Base-by-base conservation (phyloP, 2,797 vertebrate genomes). In the Myiothlypis coronata region DNA sequence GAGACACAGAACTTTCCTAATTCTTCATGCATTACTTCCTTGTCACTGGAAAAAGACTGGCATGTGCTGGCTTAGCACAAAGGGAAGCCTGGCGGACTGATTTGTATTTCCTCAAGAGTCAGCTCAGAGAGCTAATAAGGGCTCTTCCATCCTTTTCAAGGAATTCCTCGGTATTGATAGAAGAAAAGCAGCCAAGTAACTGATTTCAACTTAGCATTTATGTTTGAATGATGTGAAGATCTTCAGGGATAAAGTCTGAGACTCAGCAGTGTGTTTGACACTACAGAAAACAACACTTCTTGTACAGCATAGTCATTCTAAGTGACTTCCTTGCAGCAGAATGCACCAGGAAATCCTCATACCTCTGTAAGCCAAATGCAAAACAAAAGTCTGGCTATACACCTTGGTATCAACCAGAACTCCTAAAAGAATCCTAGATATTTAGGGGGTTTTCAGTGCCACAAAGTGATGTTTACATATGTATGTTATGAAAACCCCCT, bases 321-420 rank as follows among this genome's bases (percentile, higher is more conserved):
- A 64, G 28, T 22, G 46, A 52, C 6, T 50, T 35, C 27, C 5
- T 49, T 64, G 41, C 34, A 43, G 16, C 19, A 63, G 3, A 22
- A 70, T 35, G 26, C 8, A n/a, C 14, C 2, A 71, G 41, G n/a
- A 85, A 85, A 55, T 28, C 32, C n/a, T 89, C 35, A 50, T 69
- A 61, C 18, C 5, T 44, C 19, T 2, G 0, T 17, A 63, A 61
- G 7, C 14, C 1, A 2, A 89, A 74, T 12, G 34, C 27, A 87
- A 86, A 68, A 20, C 24, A 9, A 30, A 82, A 67, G 19, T 72
- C 34, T 68, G 30, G 4, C 28, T 57, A 8, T 4, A 17, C 20
- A 52, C 17, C 49, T 75, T 39, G 13, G 2, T 17, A 74, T 41
- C 35, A 78, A 47, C 11, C 49, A 67, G 39, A 89, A 77, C 13